phyloP scores from a whole-genome alignment of 2,888 invertebrate genomes.

The Peribatodes rhomboidaria region DNA sequence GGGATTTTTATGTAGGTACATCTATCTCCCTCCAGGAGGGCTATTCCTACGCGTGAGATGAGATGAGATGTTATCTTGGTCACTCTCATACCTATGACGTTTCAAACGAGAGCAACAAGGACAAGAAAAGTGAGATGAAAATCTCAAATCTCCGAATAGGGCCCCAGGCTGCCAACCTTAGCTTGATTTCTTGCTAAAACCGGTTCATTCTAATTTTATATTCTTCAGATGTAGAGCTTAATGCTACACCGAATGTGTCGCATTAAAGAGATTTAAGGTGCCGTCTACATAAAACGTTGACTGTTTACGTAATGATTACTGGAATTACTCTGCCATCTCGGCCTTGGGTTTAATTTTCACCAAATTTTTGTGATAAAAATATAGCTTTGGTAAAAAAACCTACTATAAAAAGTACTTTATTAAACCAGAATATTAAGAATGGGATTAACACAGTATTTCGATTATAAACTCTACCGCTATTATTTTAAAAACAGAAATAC shows the following conservation, averaged over 20 bases:
- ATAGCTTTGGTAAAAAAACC: not conserved
- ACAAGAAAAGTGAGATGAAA: too few species aligned
- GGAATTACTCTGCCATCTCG: conserved; percentile 20
- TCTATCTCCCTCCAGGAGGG: too few species aligned
- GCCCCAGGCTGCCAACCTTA: not conserved
- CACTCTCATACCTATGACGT: too few species aligned
- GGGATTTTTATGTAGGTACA: too few species aligned
- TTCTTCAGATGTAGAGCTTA: conserved; percentile 39
- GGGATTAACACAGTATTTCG: too few species aligned
- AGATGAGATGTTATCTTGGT: too few species aligned
- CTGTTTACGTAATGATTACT: conserved; percentile 47
- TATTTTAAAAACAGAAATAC: too few species aligned
- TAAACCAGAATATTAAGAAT: too few species aligned
- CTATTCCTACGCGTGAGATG: too few species aligned
- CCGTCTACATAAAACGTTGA: conserved; percentile 43
- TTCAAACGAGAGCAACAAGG: too few species aligned
- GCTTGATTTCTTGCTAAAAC: conserved; percentile 18
- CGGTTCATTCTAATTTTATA: conserved; percentile 38
- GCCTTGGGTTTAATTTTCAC: conserved; percentile 6
- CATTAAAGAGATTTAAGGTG: conserved; percentile 46
- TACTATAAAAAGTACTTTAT: not conserved
- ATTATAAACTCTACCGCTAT: too few species aligned
- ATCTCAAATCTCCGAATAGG: too few species aligned
- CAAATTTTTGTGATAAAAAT: conserved; percentile 2
- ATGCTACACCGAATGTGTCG: conserved; percentile 43